Base-by-base conservation (phyloP, 2,888 invertebrate genomes). In the Trimorus sp. region DNA sequence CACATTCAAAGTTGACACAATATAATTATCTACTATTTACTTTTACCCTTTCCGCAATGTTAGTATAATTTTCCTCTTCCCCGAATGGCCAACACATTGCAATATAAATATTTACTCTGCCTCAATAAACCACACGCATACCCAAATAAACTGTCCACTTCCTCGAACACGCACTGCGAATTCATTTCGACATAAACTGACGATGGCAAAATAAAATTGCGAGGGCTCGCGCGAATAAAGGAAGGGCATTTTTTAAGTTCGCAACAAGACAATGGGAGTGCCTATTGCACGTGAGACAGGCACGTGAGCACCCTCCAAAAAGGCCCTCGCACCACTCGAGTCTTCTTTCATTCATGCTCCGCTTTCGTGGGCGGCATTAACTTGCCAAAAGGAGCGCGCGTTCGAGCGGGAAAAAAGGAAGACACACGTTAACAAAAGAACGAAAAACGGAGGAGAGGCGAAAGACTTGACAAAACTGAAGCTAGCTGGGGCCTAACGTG, bases 261-360 rank as follows among this genome's bases (percentile, higher is more conserved):
- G 51, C 15, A 51, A 59, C 78, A 84, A 86, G 83, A 88, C 87
- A 89, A 89, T 89, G 86, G 86, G 84, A 73, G 87, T 85, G 84
- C 78, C 86, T 85, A 74, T 81, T 83, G 86, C 87, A 85, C 86
- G 70, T 60, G 88, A 85, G 88, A 86, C 87, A 48, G 84, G 65
- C 86, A 85, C 87, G 87, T 87, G 87, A 89, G 87, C 81, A 88
- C 88, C 87, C 89, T 89, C 86, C 80, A 88, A 88, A 88, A 87
- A 82, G 84, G 76, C 82, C 83, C 85, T 84, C 81, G 82, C 63
- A 71, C 71, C 82, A 51, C 82, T 81, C 68, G 76, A 81, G 68
- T 68, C 62, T 68, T 73, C 73, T 59, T 74, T 79, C 79, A 74
- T 79, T 79, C 73, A 74, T 69, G 51, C 62, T 68, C 66, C 48